Percentiles rank a stretch among this genome's conserved stretches.
Evolutionary conservation across 2,113 vertebrate species (phyloP).

Genomic region (Synodontis membranacea): DNA sequence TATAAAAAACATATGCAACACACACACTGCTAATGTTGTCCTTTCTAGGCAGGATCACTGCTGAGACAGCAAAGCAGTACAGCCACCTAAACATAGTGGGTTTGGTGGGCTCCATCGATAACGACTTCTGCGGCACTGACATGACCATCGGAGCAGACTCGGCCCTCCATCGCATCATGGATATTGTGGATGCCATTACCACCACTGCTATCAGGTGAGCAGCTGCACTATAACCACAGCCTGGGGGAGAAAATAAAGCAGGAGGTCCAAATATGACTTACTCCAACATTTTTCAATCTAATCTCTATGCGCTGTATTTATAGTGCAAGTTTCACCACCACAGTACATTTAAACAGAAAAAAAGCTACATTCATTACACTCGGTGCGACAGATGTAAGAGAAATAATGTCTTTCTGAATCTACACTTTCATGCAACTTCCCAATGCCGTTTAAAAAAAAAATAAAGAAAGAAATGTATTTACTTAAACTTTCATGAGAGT

Average conservation of each 20-base stretch:
- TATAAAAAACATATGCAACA: neutral
- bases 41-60: constrained; percentile 81
- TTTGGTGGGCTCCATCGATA: constrained; percentile 91
- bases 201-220: constrained; percentile 87
- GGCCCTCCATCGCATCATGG: constrained; percentile 90
- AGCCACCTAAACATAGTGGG: constrained; percentile 85
- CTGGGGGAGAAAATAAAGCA: neutral
- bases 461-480: too few species aligned
- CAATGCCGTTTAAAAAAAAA: neutral
- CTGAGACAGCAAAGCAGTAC: constrained; percentile 73
- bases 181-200: constrained; percentile 89
- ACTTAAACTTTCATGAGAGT: too few species aligned
- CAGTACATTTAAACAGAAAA: neutral
- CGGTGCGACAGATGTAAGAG: neutral
- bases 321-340: neutral
- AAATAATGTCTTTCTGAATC: neutral
- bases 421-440: neutral
- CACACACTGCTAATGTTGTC: neutral
- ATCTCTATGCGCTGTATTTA: neutral
- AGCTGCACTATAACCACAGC: neutral
- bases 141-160: constrained; percentile 96
- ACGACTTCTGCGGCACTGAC: constrained; percentile 92
- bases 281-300: neutral
- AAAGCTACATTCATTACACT: too few species aligned
- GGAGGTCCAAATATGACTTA: neutral